These are phyloP conservation scores for Magallana angulata DNA, from an alignment of 1,140 invertebrate genomes.

Conservation along the genomic window DNA sequence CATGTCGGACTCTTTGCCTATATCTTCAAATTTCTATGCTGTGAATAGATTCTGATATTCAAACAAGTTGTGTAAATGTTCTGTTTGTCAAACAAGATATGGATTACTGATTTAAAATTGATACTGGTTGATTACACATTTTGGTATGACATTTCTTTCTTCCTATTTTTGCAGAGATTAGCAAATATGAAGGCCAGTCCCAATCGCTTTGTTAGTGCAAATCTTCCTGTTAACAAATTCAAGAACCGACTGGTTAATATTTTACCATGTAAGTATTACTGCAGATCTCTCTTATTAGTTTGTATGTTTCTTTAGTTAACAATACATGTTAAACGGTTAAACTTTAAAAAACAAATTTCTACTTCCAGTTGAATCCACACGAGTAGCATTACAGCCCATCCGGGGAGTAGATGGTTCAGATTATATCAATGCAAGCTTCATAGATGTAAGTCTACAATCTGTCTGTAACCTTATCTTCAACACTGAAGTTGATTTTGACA, in stretches of 20 bases:
- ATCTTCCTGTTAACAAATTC: conserved; percentile 97
- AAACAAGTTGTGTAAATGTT: no score
- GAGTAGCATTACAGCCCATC: conserved; percentile 95
- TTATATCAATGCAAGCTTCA: conserved; percentile 99
- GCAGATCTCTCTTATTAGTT: no score
- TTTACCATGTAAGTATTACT: conserved; percentile 88
- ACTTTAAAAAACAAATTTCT: background rate
- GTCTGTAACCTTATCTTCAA: no score
- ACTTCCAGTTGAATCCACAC: conserved; percentile 87
- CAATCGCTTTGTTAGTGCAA: conserved; percentile 95
- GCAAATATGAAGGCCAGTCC: conserved; percentile 97
- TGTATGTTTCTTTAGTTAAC: background rate
- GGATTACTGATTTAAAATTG: no score
- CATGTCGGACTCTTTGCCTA: no score
- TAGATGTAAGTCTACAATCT: conserved; percentile 86
- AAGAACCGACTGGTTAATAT: conserved; percentile 99
- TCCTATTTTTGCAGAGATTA: conserved; percentile 85
- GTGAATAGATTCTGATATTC: no score
- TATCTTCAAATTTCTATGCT: no score
- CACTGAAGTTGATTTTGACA: no score
- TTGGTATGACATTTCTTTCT: conserved; percentile 6
- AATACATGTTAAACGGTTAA: background rate
- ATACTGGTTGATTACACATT: background rate
- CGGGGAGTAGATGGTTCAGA: conserved; percentile 96
- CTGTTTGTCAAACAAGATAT: no score